A percentile compares a stretch with the other conserved stretches of the same genome.
Evolutionary conservation across 2,797 vertebrate genomes (phyloP).

Genomic region (Phalanger gymnotis): DNA sequence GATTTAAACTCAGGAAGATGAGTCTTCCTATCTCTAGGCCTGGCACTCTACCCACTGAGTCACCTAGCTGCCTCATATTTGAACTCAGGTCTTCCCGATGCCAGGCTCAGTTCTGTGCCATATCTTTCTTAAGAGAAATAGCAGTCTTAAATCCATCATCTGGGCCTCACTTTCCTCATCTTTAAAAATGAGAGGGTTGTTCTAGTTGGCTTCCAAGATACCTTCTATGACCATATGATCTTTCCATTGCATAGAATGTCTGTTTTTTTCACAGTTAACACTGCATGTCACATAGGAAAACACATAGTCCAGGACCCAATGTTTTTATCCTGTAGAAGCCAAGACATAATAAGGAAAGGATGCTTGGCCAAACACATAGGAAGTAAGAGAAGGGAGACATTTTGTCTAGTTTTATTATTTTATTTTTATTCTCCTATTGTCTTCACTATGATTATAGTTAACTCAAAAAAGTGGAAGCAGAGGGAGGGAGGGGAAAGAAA

Average conservation of each 20-base stretch:
- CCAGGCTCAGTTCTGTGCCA: background rate
- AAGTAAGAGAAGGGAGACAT: background rate
- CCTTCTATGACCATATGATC: background rate
- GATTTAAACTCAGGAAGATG: background rate
- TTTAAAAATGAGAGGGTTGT: background rate
- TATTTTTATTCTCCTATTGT: background rate
- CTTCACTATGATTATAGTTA: background rate
- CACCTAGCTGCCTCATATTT: background rate
- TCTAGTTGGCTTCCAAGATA: background rate
- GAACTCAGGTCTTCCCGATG: background rate
- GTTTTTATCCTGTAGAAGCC: slow-evolving; percentile 15
- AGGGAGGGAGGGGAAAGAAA: background rate
- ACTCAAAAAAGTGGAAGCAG: background rate
- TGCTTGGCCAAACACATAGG: slow-evolving; percentile 1
- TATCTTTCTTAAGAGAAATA: background rate
- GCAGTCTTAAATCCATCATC: background rate
- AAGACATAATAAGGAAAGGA: slow-evolving; percentile 4
- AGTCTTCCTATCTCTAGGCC: background rate
- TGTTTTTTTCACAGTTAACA: background rate
- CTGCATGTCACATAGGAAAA: background rate
- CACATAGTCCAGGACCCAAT: background rate
- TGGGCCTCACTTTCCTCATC: background rate
- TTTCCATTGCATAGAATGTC: background rate
- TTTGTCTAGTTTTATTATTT: slow-evolving; percentile 4
- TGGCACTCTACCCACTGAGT: too few species aligned